Percentiles rank a stretch among this genome's conserved stretches.
phyloP scores from a whole-genome alignment of 2,797 vertebrate genomes.

The Bufotes viridis region DNA sequence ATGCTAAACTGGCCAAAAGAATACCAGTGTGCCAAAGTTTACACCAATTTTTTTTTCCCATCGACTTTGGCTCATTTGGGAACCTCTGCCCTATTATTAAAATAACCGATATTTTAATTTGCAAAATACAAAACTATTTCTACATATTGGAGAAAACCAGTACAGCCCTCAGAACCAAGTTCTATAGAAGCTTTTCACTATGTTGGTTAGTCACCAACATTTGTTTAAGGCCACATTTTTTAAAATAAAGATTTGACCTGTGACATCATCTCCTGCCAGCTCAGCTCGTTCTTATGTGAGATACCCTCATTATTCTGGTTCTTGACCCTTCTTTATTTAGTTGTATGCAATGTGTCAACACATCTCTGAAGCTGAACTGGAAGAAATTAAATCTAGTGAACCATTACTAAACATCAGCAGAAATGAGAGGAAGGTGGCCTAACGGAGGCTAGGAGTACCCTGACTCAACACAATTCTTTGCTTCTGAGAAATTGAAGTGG shows the following conservation, averaged over 20 bases:
- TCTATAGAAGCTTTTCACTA: background rate
- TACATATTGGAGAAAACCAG: background rate
- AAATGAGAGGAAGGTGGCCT: constrained; percentile 9
- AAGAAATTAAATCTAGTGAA: constrained; percentile 29
- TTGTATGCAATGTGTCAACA: constrained; percentile 41
- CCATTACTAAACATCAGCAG: background rate
- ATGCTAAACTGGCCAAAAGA: background rate
- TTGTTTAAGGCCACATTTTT: constrained; percentile 62
- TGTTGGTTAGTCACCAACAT: background rate
- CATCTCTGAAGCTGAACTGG: constrained; percentile 47
- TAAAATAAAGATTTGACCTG: constrained; percentile 73
- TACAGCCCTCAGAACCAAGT: background rate
- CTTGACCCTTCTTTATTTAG: constrained; percentile 63
- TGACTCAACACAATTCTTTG: constrained; percentile 37
- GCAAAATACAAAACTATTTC: background rate
- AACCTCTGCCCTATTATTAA: background rate
- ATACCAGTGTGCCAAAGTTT: too few species aligned
- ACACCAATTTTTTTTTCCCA: too few species aligned
- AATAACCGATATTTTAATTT: background rate
- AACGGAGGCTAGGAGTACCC: constrained; percentile 3
- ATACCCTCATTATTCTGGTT: constrained; percentile 56
- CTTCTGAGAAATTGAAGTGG: background rate
- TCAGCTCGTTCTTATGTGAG: constrained; percentile 67
- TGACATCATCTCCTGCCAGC: constrained; percentile 75
- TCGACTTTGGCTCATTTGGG: background rate